These are phyloP conservation scores for Cavia porcellus DNA, from an alignment of 2,113 vertebrate species.

Conservation along the genomic window DNA sequence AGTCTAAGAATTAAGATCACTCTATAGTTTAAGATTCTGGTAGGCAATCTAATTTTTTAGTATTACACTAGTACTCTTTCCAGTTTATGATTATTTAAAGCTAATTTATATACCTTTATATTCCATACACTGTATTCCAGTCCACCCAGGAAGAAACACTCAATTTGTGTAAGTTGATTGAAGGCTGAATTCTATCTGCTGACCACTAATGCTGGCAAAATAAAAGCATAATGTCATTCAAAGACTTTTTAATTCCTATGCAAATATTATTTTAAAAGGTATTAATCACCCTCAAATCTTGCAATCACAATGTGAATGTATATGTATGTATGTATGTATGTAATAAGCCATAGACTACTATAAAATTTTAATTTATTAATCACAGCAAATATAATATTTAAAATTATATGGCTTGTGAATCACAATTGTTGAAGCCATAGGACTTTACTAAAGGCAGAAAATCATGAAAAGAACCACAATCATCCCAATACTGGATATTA, in stretches of 20 bases:
- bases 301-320: background rate
- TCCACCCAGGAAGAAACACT: background rate
- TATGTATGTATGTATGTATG: background rate
- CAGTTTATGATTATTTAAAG: background rate
- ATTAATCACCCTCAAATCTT: background rate
- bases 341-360: background rate
- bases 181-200: background rate
- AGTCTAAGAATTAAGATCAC: background rate
- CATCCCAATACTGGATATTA: background rate
- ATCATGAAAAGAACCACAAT: background rate
- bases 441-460: background rate
- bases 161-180: background rate
- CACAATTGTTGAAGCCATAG: background rate
- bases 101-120: background rate
- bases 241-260: background rate
- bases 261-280: background rate
- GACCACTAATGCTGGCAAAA: background rate
- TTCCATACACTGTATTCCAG: background rate
- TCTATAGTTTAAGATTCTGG: background rate
- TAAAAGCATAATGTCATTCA: background rate
- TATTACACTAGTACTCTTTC: background rate
- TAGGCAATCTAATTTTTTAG: background rate
- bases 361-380: background rate
- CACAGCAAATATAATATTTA: constrained; percentile 5
- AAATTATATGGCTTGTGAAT: background rate